Conservation (phyloP, 2,113 vertebrate genomes). For the Thalassarche chlororhynchos region DNA sequence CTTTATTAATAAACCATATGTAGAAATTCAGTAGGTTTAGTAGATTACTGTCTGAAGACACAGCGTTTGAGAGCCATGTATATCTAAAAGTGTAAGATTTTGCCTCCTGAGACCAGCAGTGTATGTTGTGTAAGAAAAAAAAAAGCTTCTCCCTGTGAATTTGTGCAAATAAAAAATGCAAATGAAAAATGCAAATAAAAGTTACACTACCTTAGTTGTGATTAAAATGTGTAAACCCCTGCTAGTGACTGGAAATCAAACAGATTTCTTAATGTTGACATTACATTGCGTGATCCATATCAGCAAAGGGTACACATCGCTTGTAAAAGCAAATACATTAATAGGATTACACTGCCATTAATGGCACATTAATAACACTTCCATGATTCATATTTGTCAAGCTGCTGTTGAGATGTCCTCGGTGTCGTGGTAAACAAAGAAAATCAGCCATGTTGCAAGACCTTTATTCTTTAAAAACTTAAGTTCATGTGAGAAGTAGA, state of each 20-base stretch:
- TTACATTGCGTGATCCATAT: not conserved
- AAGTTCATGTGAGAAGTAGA: not conserved
- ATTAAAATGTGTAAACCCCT: not conserved
- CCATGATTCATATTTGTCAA: not conserved
- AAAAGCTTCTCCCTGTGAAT: not conserved
- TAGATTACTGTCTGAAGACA: not conserved
- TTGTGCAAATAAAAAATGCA: not conserved
- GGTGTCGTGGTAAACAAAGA: slow-evolving; percentile 1
- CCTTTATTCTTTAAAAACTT: not conserved
- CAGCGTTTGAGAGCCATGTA: not conserved
- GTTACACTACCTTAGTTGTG: not conserved
- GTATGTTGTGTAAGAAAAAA: not conserved
- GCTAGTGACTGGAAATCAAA: not conserved
- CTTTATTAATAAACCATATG: not conserved
- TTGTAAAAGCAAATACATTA: not conserved
- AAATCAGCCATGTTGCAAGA: not conserved
- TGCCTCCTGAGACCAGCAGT: not conserved
- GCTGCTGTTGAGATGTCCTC: not conserved
- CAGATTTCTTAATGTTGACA: not conserved
- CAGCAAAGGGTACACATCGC: not conserved
- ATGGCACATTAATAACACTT: not conserved
- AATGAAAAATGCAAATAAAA: not conserved
- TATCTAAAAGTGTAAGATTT: not conserved
- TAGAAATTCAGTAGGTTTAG: not conserved
- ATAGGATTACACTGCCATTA: not conserved